These are phyloP conservation scores for Xerus inauris DNA, from an alignment of 2,113 vertebrate genomes.

Conservation along the genomic window DNA sequence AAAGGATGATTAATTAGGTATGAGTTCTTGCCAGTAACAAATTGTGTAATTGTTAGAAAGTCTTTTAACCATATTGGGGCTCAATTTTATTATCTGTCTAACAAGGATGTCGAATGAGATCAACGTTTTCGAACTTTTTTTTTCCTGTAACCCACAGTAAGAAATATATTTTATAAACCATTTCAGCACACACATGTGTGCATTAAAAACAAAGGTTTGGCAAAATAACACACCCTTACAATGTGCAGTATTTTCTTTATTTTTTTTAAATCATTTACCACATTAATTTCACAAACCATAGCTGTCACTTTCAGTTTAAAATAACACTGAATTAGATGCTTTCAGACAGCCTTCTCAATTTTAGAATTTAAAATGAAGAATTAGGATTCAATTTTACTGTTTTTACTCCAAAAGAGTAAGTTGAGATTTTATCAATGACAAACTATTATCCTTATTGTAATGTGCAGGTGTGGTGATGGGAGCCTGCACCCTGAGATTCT, in stretches of 20 bases:
- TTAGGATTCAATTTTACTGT: background rate
- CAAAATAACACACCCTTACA: background rate
- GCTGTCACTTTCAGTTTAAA: background rate
- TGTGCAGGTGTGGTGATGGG: background rate
- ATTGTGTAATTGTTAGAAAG: background rate
- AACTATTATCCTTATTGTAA: background rate
- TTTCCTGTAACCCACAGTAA: background rate
- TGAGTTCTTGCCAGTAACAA: background rate
- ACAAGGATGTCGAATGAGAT: background rate
- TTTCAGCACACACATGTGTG: background rate
- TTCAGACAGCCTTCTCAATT: background rate
- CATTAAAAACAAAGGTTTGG: background rate
- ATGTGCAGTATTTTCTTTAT: background rate
- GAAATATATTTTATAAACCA: constrained; percentile 18
- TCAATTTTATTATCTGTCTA: background rate
- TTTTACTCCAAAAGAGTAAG: background rate
- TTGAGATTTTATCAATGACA: background rate
- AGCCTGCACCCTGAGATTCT: background rate
- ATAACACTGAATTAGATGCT: background rate
- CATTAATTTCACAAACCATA: background rate
- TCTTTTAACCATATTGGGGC: background rate
- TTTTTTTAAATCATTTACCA: background rate
- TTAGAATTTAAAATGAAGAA: background rate
- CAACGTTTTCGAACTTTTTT: background rate
- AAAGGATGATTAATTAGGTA: background rate